Evolutionary conservation across 1,140 invertebrate species (phyloP).

Genomic region (Lasioglossum baleicum): DNA sequence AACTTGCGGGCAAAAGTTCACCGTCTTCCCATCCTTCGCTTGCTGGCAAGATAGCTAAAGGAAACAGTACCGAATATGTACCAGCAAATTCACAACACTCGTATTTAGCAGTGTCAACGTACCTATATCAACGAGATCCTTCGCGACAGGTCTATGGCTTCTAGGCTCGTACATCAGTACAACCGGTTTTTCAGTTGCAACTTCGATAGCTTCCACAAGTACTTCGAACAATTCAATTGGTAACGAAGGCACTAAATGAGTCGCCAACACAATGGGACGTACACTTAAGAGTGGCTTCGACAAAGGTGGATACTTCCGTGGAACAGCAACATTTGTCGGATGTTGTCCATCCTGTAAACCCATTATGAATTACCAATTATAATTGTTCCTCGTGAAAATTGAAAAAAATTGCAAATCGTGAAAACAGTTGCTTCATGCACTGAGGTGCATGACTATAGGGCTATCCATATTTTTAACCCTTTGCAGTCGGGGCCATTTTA

Average conservation of each 20-base stretch:
- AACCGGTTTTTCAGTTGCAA: conserved; percentile 72
- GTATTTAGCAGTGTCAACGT: not conserved
- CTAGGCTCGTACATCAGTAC: conserved; percentile 80
- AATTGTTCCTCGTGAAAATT: too few relatives aligned
- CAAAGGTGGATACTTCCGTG: conserved; percentile 39
- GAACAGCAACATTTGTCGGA: conserved; percentile 51
- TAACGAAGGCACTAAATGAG: conserved; percentile 80
- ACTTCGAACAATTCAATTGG: conserved; percentile 80
- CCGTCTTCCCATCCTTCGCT: conserved; percentile 71
- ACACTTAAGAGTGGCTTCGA: conserved; percentile 33
- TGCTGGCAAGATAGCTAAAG: conserved; percentile 80
- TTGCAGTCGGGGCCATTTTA: too few relatives aligned
- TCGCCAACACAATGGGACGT: conserved; percentile 75
- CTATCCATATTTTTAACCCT: too few relatives aligned
- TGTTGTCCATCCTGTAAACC: conserved; percentile 13
- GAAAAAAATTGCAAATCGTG: too few relatives aligned
- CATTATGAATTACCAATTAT: not conserved
- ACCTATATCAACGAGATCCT: conserved; percentile 80
- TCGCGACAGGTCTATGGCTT: conserved; percentile 77
- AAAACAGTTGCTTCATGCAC: too few relatives aligned
- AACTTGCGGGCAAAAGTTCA: conserved; percentile 76
- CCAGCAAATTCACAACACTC: not conserved
- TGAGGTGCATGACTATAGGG: too few relatives aligned
- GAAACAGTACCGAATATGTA: not conserved
- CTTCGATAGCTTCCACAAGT: conserved; percentile 79